A percentile compares a stretch with the other conserved stretches of the same genome.
Evolutionary conservation across 2,113 vertebrate species (phyloP).

Genomic region (Tretioscincus oriximinensis): DNA sequence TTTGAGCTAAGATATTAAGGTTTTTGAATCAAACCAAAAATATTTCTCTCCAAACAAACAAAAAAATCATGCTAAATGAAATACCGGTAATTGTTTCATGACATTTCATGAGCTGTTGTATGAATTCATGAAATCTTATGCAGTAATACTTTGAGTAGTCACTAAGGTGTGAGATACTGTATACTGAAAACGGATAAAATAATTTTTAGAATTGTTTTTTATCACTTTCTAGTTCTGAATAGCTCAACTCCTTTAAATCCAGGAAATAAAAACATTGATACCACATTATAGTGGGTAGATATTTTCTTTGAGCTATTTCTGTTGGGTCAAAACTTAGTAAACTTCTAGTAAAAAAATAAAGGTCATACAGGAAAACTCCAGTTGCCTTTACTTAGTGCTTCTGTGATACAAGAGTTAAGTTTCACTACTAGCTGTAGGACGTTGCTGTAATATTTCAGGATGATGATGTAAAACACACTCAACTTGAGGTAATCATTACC

Average conservation of each 20-base stretch:
- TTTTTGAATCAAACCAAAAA: too few relatives aligned
- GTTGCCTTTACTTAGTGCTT: constrained; percentile 41
- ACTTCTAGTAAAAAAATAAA: constrained; percentile 47
- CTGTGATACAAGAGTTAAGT: constrained; percentile 30
- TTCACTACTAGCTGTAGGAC: constrained; percentile 62
- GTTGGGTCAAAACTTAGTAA: constrained; percentile 35
- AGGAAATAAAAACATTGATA: background rate
- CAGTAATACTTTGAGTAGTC: background rate
- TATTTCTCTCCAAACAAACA: too few relatives aligned
- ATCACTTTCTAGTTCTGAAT: background rate
- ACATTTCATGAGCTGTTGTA: background rate
- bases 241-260: background rate
- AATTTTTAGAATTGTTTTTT: background rate
- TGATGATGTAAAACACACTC: constrained; percentile 38
- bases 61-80: too few relatives aligned
- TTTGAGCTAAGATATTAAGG: too few relatives aligned
- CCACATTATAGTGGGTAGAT: background rate
- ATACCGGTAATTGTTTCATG: too few relatives aligned
- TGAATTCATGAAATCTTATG: background rate
- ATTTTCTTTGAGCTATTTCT: constrained; percentile 4
- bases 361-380: constrained; percentile 47
- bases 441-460: constrained; percentile 57
- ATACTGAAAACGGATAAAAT: background rate
- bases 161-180: background rate
- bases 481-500: constrained; percentile 8